These are phyloP conservation scores for Cheilosia pagana DNA, from an alignment of 2,888 invertebrate species.

Conservation along the genomic window DNA sequence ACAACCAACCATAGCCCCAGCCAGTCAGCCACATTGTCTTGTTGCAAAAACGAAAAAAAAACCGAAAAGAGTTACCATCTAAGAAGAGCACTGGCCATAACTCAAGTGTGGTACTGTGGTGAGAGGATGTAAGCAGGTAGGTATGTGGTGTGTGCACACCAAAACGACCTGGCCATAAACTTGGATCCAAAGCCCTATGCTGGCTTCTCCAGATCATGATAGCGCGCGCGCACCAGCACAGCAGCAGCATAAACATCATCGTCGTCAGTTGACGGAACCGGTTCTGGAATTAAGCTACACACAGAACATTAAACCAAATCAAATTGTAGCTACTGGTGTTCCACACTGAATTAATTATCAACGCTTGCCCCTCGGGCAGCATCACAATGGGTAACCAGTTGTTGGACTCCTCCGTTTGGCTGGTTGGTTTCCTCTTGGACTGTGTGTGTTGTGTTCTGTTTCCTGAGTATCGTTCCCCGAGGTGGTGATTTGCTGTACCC, in stretches of 20 bases:
- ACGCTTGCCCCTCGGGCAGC: constrained; percentile 62
- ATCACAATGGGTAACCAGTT: constrained; percentile 67
- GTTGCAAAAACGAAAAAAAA: background rate
- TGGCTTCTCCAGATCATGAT: constrained; percentile 55
- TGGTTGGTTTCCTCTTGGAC: constrained; percentile 26
- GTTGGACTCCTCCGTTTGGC: constrained; percentile 38
- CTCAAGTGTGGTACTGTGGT: constrained; percentile 43
- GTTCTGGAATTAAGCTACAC: constrained; percentile 75
- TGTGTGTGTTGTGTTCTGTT: constrained; percentile 25
- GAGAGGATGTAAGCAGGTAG: constrained; percentile 34
- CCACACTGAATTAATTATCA: constrained; percentile 77
- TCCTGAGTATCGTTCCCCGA: constrained; percentile 51
- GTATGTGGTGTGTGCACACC: no score
- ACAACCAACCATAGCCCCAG: constrained; percentile 19
- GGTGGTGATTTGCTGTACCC: constrained; percentile 41
- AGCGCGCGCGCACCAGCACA: constrained; percentile 27
- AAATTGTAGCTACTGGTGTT: constrained; percentile 77
- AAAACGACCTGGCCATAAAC: constrained; percentile 48
- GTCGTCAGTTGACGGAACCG: constrained; percentile 64
- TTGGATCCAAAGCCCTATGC: constrained; percentile 61
- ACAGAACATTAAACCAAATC: constrained; percentile 77
- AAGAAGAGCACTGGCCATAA: constrained; percentile 59
- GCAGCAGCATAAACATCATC: constrained; percentile 56
- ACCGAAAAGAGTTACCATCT: constrained; percentile 20
- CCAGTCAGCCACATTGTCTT: constrained; percentile 20